Percentiles rank a stretch among this genome's conserved stretches.
Evolutionary conservation across 1,140 invertebrate species (phyloP).

Genomic region (Calycopis cecrops): DNA sequence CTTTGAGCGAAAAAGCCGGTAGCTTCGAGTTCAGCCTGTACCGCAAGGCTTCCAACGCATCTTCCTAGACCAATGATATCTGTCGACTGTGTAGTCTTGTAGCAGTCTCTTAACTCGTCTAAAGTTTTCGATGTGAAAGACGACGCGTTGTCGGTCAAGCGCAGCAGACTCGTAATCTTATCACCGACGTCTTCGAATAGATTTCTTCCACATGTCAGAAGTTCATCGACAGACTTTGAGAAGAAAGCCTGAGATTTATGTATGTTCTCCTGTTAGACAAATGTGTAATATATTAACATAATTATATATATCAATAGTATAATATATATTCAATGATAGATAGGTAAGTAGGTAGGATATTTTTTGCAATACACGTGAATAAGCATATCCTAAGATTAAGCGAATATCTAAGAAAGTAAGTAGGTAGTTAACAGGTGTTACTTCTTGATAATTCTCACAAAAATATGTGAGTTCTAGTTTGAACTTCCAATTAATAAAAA

Average conservation of each 20-base stretch:
- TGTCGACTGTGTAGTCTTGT: background rate
- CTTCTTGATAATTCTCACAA: too few species aligned
- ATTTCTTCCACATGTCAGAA: background rate
- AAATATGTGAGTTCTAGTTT: too few species aligned
- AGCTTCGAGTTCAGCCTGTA: slow-evolving; percentile 41
- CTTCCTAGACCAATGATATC: background rate
- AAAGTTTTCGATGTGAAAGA: background rate
- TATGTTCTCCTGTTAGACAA: background rate
- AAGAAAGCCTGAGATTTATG: slow-evolving; percentile 28
- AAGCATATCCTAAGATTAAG: too few species aligned
- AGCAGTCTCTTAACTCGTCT: background rate
- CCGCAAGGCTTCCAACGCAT: slow-evolving; percentile 41
- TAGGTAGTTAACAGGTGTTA: too few species aligned
- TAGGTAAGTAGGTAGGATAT: too few species aligned
- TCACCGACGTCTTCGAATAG: background rate
- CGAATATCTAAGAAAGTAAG: too few species aligned
- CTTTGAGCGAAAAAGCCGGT: slow-evolving; percentile 38
- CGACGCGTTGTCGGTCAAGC: background rate
- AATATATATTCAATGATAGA: too few species aligned
- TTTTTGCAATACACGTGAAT: too few species aligned
- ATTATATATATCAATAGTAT: background rate
- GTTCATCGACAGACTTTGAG: slow-evolving; percentile 18
- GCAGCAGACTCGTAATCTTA: background rate
- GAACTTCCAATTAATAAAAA: too few species aligned
- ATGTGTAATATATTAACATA: background rate